phyloP scores from a whole-genome alignment of 2,888 invertebrate species.

The Oxyteleia sp. region DNA sequence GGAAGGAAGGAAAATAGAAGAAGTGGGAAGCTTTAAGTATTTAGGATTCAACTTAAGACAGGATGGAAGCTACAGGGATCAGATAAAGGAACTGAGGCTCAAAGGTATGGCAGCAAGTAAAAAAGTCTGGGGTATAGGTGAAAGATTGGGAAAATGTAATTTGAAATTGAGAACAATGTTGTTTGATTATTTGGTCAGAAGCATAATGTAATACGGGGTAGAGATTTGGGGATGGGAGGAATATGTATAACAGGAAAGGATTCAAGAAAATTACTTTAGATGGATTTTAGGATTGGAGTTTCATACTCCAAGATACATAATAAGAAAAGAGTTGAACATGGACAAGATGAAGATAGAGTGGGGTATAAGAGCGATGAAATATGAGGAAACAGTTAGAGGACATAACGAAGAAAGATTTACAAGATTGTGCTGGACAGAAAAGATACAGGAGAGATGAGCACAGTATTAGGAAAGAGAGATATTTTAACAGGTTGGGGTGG shows the following conservation, averaged over 20 bases:
- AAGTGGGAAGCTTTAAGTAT: constrained; percentile 37
- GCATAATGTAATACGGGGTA: constrained; percentile 54
- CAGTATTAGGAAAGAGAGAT: no score
- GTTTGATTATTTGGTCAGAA: constrained; percentile 46
- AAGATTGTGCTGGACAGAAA: constrained; percentile 27
- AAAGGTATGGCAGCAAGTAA: not conserved
- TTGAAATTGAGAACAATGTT: constrained; percentile 34
- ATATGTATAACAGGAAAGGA: constrained; percentile 39
- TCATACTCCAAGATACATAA: constrained; percentile 47
- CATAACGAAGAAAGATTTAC: constrained; percentile 7
- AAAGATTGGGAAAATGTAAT: not conserved
- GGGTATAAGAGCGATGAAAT: constrained; percentile 29
- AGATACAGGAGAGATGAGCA: not conserved
- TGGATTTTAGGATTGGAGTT: constrained; percentile 50
- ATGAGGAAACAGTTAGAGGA: constrained; percentile 28
- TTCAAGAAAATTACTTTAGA: constrained; percentile 45
- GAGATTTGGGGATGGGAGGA: constrained; percentile 69
- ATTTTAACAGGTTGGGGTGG: constrained; percentile 10
- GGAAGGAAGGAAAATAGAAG: constrained; percentile 31
- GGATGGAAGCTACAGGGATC: not conserved
- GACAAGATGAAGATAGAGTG: constrained; percentile 29
- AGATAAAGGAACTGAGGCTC: not conserved
- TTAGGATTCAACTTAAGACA: constrained; percentile 35
- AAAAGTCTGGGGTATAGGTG: not conserved
- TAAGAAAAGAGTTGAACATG: constrained; percentile 14